Base-by-base conservation (phyloP, 53 echinoderm and acorn worm genomes). In the Actinopyga echinites region DNA sequence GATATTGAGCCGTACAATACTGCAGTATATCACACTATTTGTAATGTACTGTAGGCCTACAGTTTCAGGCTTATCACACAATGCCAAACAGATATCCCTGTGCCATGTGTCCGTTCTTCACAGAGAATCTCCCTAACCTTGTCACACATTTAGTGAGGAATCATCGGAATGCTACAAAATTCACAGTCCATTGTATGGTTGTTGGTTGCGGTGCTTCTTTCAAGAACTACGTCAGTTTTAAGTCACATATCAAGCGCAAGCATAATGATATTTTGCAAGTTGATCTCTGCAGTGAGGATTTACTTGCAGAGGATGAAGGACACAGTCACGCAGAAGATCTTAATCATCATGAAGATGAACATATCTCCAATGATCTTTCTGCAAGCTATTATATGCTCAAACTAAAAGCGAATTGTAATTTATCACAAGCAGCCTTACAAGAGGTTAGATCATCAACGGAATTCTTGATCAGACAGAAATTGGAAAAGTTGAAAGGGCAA, bases 151-250 rank as follows among this genome's bases (percentile, higher is more conserved):
- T 67, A 67, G 67, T 67, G 29, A 67, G 31, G 35, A 8, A 9
- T 30, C 89, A 89, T 65, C 64, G 58, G 33, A 61, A 89, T 84
- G 84, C 84, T 8, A 45, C 84, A 20, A 75, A 84, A 73, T 89
- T 89, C 73, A 26, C 78, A 26, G 79, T 84, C 10, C 49, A 37
- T 33, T 89, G 89, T 44, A 78, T 65, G 64, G 38, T 89, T 38
- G 35, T 28, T 21, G 33, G 60, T 53, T 89, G 89, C 57, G 62
- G 22, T 2, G 69, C 71, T n/a, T 77, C 89, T 10, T 83, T 30
- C 30, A 89, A 54, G 30, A 65, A 74, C 53, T 89, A 83, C 73
- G 58, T 59, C 57, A 74, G 73, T 24, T 89, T 84, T 65, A 89
- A 56, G 58, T 36, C 79, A 53, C 89, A 89, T 37, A 56, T 84